Percentiles rank a stretch among this genome's conserved stretches.
These are phyloP conservation scores for Pseudochirops corinnae DNA, from an alignment of 2,797 vertebrate genomes.

Conservation along the genomic window DNA sequence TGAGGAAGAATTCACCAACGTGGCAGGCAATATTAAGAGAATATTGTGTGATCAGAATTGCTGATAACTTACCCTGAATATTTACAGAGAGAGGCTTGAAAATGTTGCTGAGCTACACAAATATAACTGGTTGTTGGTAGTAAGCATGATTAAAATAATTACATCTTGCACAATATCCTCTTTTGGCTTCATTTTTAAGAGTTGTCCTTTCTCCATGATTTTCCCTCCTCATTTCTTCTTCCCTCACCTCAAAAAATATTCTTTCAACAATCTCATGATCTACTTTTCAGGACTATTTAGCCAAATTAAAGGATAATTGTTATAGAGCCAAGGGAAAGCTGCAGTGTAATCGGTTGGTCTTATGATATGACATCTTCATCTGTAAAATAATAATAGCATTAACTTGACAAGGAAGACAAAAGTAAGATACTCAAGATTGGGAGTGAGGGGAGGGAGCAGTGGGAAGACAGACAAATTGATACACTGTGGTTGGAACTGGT, in stretches of 20 bases:
- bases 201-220: background rate
- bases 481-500: background rate
- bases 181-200: constrained; percentile 1
- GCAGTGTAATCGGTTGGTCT: background rate
- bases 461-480: background rate
- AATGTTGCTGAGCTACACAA: background rate
- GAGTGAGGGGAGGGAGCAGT: background rate
- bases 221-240: background rate
- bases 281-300: background rate
- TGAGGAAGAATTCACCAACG: background rate
- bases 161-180: background rate
- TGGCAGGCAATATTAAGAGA: background rate
- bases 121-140: background rate
- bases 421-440: background rate
- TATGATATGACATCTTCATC: background rate
- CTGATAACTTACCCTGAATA: background rate
- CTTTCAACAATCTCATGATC: background rate
- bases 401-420: background rate
- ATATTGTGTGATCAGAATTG: background rate
- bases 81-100: background rate
- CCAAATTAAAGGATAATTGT: background rate
- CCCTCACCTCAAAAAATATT: background rate
- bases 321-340: background rate
- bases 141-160: constrained; percentile 15
- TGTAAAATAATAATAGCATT: background rate